Base-by-base conservation (phyloP, 2,113 vertebrate species). In the Arvicanthis niloticus region DNA sequence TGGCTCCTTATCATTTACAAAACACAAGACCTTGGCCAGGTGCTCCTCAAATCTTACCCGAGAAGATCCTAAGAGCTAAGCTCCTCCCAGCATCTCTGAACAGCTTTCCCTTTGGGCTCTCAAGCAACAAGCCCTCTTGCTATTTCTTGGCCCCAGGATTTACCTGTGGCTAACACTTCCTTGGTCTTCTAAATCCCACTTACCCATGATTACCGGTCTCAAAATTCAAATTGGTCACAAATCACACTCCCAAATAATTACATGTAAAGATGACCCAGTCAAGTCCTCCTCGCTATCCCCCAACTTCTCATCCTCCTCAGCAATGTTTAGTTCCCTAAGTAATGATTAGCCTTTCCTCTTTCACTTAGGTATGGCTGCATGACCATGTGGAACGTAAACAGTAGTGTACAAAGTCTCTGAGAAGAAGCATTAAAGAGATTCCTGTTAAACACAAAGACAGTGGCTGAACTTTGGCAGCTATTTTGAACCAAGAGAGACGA, bases 151-250 rank as follows among this genome's bases (percentile, higher is more conserved):
- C 40, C 26, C 68, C 10, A 68, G 77, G 13, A 89, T 60, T 48
- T 86, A 26, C 82, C 60, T 89, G 12, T 87, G 86, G 89, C 58
- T 65, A 40, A 78, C 13, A 40, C 87, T 93, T 92, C 51, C n/a
- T 8, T 29, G 53, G 12, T 76, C 82, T 94, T 89, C 88, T 60
- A 70, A 91, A 91, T 86, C 67, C 58, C 53, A 42, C 37, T 19
- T 70, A 86, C 37, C 56, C 85, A 67, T 72, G 70, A 62, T 29
- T 21, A 91, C 48, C 65, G n/a, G 16, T 89, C 53, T 94, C 40
- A 65, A 88, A 92, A 53, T 65, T 5, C 89, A 95, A 75, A 73
- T 29, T 80, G 88, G 68, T 96, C 88, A 88, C 85, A 68, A 96
- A 73, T 24, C 34, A 80, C 42, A 87, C 29, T 37, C 56, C 8